A percentile compares a stretch with the other conserved stretches of the same genome.
phyloP scores from a whole-genome alignment of 2,888 invertebrate genomes.

The Vesta saturnalis region DNA sequence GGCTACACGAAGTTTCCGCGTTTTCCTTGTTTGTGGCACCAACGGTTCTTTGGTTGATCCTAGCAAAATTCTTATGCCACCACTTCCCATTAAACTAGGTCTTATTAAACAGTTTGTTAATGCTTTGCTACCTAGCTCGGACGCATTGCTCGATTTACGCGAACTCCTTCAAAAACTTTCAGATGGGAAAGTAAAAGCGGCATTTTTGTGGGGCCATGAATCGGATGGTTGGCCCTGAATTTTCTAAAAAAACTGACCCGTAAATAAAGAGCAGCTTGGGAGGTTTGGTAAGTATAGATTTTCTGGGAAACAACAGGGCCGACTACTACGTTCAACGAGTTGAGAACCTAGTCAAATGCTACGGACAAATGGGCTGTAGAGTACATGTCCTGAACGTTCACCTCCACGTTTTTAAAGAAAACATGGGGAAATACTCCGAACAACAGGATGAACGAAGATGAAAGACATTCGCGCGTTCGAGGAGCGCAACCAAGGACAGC shows the following conservation, averaged over 20 bases:
- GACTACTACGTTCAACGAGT: neutral
- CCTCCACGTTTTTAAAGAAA: neutral
- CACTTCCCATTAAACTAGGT: too few species aligned
- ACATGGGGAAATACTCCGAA: neutral
- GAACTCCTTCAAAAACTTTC: neutral
- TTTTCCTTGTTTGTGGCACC: slow-evolving; percentile 46
- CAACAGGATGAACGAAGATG: neutral
- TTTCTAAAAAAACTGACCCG: neutral
- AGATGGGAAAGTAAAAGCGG: neutral
- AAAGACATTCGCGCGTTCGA: neutral
- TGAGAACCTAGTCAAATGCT: neutral
- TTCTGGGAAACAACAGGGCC: neutral
- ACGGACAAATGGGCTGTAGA: neutral
- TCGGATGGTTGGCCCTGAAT: neutral
- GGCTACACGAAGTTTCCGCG: slow-evolving; percentile 47
- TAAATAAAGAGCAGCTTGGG: neutral
- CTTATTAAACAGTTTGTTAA: too few species aligned
- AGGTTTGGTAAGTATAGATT: neutral
- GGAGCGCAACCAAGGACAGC: too few species aligned
- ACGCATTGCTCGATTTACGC: too few species aligned
- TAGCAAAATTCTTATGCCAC: neutral
- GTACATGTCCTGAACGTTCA: neutral
- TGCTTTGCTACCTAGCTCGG: too few species aligned
- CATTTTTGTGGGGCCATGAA: neutral
- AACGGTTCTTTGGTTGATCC: slow-evolving; percentile 23